phyloP scores from a whole-genome alignment of 2,888 invertebrate species.

The Auanema freiburgensis region DNA sequence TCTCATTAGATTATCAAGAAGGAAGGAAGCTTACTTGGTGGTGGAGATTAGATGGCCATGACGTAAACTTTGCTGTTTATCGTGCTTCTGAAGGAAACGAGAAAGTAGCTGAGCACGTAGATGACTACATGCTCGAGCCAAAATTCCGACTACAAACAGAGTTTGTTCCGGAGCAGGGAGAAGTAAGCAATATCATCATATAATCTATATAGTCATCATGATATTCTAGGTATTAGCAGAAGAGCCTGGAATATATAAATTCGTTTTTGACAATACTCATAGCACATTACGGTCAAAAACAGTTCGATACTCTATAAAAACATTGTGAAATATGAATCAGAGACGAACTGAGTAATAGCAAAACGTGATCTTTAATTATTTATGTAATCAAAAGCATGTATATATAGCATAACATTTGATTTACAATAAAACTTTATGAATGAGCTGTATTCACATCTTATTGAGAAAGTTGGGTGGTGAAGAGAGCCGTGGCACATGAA shows the following conservation, averaged over 20 bases:
- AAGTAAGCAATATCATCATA: no score
- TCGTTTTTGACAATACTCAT: constrained; percentile 58
- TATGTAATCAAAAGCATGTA: no score
- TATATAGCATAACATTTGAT: no score
- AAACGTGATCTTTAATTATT: no score
- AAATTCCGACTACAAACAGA: constrained; percentile 57
- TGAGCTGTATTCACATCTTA: no score
- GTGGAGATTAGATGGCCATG: constrained; percentile 50
- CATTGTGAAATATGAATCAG: not conserved
- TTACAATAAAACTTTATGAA: no score
- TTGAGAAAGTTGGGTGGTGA: no score
- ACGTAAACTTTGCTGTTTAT: constrained; percentile 39
- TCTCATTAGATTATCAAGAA: no score
- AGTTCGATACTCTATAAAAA: constrained; percentile 35
- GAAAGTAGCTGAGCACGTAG: constrained; percentile 45
- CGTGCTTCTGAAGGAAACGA: constrained; percentile 32
- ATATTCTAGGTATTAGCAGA: constrained; percentile 36
- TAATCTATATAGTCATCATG: not conserved
- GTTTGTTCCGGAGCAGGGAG: constrained; percentile 55
- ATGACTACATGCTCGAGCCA: constrained; percentile 46
- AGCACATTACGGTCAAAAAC: constrained; percentile 45
- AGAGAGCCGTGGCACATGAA: no score
- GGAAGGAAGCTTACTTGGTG: constrained; percentile 51
- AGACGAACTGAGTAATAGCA: no score
- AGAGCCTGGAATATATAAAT: constrained; percentile 53